phyloP scores from a whole-genome alignment of 2,888 invertebrate species.

The Amphipyra berbera region DNA sequence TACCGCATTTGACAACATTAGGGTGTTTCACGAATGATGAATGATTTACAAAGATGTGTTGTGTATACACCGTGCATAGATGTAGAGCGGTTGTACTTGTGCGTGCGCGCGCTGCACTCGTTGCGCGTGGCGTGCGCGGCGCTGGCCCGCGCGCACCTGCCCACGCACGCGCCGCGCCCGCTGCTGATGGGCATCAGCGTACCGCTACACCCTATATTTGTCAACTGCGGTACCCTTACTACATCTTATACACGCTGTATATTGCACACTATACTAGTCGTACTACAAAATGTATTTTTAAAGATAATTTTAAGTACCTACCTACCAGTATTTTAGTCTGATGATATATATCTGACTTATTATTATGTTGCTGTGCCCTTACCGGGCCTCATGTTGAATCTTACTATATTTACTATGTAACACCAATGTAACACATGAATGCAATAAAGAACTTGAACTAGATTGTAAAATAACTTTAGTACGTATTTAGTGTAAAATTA shows the following conservation, averaged over 20 bases:
- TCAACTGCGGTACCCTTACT: conserved; percentile 67
- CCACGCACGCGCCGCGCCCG: conserved; percentile 44
- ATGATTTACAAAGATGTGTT: not conserved
- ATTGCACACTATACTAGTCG: not conserved
- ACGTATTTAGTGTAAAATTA: too few relatives aligned
- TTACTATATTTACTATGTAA: too few relatives aligned
- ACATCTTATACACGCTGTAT: not conserved
- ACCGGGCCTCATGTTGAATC: too few relatives aligned
- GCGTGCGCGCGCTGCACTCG: conserved; percentile 51
- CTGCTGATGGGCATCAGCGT: conserved; percentile 40
- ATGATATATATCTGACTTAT: too few relatives aligned
- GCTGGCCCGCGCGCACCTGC: conserved; percentile 61
- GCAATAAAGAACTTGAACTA: too few relatives aligned
- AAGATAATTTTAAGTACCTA: too few relatives aligned
- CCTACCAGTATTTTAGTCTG: too few relatives aligned
- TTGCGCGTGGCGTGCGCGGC: conserved; percentile 63
- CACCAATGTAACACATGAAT: too few relatives aligned
- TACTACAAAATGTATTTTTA: too few relatives aligned
- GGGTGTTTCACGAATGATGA: conserved; percentile 12
- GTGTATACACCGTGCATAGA: not conserved
- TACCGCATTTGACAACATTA: conserved; percentile 38
- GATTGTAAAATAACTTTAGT: not conserved
- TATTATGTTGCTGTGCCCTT: too few relatives aligned
- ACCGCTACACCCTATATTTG: conserved; percentile 64
- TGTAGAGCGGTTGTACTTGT: conserved; percentile 55